Evolutionary conservation across 2,797 vertebrate genomes (phyloP).

Genomic region (Florisuga fusca): DNA sequence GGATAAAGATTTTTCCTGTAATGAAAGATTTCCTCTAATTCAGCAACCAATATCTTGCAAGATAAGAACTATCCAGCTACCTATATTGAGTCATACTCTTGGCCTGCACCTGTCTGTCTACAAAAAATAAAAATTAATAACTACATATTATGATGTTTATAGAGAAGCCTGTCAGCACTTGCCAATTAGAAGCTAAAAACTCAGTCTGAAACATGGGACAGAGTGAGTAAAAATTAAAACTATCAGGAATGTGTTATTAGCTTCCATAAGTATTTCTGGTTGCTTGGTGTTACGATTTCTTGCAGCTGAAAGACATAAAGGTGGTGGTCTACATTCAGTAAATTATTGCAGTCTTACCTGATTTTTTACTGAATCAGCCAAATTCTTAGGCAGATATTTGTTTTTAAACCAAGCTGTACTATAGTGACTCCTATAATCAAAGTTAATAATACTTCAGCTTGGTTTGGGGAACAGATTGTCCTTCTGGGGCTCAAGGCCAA

Average conservation of each 20-base stretch:
- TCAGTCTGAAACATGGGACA: not conserved
- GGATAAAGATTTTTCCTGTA: not conserved
- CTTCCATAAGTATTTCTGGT: constrained; percentile 31
- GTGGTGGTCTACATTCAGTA: not conserved
- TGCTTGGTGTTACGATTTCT: not conserved
- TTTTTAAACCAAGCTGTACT: not conserved
- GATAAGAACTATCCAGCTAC: not conserved
- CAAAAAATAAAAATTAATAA: not conserved
- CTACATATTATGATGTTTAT: not conserved
- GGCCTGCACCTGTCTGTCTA: not conserved
- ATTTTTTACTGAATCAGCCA: not conserved
- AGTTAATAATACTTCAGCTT: fast-evolving
- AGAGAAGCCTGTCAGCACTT: not conserved
- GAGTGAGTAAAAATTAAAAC: constrained; percentile 18
- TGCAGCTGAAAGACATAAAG: not conserved
- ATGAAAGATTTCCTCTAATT: constrained; percentile 3
- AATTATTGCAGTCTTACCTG: not conserved
- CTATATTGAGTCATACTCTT: not conserved
- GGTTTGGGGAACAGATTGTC: not conserved
- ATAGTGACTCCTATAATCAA: not conserved
- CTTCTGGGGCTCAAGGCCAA: not conserved
- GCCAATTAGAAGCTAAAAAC: not conserved
- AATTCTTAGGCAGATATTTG: not conserved
- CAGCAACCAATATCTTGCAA: not conserved
- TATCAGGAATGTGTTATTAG: not conserved